Conservation (phyloP, 2,797 vertebrate genomes). For the Hypotaenidia okinawae region DNA sequence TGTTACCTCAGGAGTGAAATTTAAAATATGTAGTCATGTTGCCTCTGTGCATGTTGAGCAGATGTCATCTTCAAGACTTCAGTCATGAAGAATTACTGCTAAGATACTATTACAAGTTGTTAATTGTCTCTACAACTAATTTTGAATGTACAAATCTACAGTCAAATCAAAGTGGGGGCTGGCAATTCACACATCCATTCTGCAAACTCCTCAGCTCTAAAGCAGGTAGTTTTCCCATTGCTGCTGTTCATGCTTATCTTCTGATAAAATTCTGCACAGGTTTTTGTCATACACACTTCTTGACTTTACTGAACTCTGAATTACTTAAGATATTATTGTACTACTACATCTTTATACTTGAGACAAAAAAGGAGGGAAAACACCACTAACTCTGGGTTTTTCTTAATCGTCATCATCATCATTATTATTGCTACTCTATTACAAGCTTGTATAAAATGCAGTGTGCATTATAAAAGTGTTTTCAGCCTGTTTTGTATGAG, state of each 20-base stretch:
- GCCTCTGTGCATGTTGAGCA: background rate
- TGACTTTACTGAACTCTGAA: background rate
- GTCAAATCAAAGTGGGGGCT: fast-evolving
- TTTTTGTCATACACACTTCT: background rate
- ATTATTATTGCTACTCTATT: background rate
- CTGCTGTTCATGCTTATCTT: background rate
- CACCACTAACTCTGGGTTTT: background rate
- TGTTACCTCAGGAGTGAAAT: background rate
- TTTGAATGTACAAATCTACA: background rate
- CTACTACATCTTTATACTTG: background rate
- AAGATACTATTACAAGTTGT: background rate
- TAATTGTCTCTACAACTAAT: background rate
- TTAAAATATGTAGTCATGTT: background rate
- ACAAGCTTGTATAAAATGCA: background rate
- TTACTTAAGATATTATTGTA: background rate
- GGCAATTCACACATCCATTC: background rate
- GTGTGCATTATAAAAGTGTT: background rate
- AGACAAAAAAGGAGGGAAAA: background rate
- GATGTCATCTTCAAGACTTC: background rate
- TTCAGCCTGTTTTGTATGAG: background rate
- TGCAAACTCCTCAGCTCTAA: background rate
- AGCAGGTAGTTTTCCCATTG: background rate
- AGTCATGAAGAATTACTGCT: background rate
- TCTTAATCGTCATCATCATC: background rate
- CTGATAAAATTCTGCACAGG: background rate